Percentiles rank a stretch among this genome's conserved stretches.
Evolutionary conservation across 2,113 vertebrate species (phyloP).

Genomic region (Platysteira castanea): DNA sequence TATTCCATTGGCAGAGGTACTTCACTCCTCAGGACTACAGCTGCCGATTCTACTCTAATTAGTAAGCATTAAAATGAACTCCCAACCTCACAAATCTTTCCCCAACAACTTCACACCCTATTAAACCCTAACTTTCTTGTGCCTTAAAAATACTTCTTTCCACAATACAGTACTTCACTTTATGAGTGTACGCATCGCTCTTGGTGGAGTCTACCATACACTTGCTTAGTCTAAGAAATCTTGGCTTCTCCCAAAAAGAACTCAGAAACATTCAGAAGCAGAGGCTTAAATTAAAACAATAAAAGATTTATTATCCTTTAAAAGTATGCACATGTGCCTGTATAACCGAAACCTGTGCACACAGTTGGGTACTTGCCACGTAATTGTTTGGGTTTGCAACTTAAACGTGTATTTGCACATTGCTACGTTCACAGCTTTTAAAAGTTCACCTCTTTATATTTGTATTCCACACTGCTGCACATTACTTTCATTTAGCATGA

Average conservation of each 20-base stretch:
- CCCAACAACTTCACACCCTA: slow-evolving; percentile 15
- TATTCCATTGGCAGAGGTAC: background rate
- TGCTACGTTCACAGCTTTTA: background rate
- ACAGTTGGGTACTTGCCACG: background rate
- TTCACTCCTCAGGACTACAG: background rate
- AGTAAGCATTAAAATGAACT: slow-evolving; percentile 35
- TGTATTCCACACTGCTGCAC: background rate
- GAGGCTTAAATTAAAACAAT: slow-evolving; percentile 1
- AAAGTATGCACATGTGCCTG: background rate
- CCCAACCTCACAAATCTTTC: slow-evolving; percentile 13
- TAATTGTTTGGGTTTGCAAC: background rate
- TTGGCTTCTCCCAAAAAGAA: background rate
- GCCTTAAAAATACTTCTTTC: slow-evolving; percentile 4
- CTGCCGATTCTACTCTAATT: slow-evolving; percentile 43
- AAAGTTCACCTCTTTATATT: background rate
- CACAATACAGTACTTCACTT: background rate
- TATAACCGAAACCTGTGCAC: background rate
- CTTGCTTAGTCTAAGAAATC: background rate
- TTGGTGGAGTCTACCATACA: background rate
- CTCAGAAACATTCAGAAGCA: background rate
- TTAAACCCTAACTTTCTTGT: slow-evolving; percentile 19
- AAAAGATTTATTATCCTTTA: background rate
- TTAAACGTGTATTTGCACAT: background rate
- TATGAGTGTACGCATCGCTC: background rate
- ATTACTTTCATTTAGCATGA: background rate